phyloP scores from a whole-genome alignment of 1,140 invertebrate species.

The Eubasilissa regina region DNA sequence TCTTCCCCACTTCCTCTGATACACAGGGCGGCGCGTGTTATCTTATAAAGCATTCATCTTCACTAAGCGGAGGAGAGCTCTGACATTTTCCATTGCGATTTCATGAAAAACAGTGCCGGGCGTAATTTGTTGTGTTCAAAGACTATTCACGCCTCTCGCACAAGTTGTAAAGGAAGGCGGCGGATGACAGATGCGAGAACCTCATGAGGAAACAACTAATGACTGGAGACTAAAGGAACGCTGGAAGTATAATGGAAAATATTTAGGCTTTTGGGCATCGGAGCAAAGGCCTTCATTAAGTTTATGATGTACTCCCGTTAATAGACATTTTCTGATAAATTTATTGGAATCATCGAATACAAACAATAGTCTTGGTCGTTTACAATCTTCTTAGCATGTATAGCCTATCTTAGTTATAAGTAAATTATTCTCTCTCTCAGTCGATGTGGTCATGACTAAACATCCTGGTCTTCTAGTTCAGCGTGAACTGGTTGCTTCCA shows the following conservation, averaged over 20 bases:
- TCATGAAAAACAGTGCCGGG: neutral
- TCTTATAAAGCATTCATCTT: constrained; percentile 35
- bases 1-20: constrained; percentile 23
- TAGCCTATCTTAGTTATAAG: too few relatives aligned
- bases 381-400: too few relatives aligned
- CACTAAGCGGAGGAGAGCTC: neutral
- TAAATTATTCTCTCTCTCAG: too few relatives aligned
- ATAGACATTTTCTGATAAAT: too few relatives aligned
- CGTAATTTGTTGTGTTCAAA: constrained; percentile 37
- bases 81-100: constrained; percentile 19
- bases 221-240: constrained; percentile 21
- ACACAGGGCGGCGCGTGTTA: constrained; percentile 16
- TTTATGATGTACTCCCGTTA: too few relatives aligned
- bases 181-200: constrained; percentile 30
- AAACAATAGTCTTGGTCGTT: too few relatives aligned
- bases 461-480: too few relatives aligned
- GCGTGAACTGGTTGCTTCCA: too few relatives aligned
- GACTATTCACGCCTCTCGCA: constrained; percentile 18
- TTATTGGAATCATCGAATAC: too few relatives aligned
- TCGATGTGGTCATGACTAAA: too few relatives aligned
- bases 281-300: too few relatives aligned
- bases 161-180: neutral
- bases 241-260: neutral
- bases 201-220: constrained; percentile 30
- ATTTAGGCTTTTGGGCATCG: constrained; percentile 5